Evolutionary conservation across 2,797 vertebrate species (phyloP), one percentile per base, ranked within the genome.

Genomic region (Aphelocoma californica): DNA sequence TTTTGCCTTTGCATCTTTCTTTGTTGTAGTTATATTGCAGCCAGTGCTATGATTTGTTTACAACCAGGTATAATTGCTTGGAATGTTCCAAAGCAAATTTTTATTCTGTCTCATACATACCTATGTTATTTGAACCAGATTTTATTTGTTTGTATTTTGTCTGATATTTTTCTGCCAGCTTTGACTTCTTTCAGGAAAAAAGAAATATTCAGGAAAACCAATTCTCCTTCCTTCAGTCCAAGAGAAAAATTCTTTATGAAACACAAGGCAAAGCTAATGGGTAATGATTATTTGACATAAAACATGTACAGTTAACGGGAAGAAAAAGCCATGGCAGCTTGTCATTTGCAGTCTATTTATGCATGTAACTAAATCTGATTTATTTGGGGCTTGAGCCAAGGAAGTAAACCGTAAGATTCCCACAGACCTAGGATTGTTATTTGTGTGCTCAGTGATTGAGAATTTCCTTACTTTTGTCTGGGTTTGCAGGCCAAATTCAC

Each of bases 331-430:
- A 42, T 92, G 90, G 95, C 91, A 95, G 90, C 91, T 88, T 97
- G 96, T 96, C 96, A 95, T 92, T 90, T 94, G 81, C 71, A 94
- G 78, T 92, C 88, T 96, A 74, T 80, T 95, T 96, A 93, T 89
- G 93, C 94, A 95, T 89, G 90, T 96, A 96, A 95, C 94, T 96
- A 94, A 80, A 93, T 85, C 81, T 95, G 92, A 96, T 96, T 93
- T 95, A 95, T 96, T 87, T 89, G 90, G 93, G 93, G 64, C 93
- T 96, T 62, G 74, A 94, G 88, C 95, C 91, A 94, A 94, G 86
- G 91, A 96, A 90, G 61, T 88, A 95, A 96, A 88, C 78, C 7
- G 5, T 94, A 90, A 94, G 78, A 81, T 93, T 94, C 66, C 56
- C 67, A 79, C 34, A 73, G 87, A 93, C 60, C 77, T 84, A 56